phyloP scores from a whole-genome alignment of 2,888 invertebrate genomes.

The Eristalinus sepulchralis region DNA sequence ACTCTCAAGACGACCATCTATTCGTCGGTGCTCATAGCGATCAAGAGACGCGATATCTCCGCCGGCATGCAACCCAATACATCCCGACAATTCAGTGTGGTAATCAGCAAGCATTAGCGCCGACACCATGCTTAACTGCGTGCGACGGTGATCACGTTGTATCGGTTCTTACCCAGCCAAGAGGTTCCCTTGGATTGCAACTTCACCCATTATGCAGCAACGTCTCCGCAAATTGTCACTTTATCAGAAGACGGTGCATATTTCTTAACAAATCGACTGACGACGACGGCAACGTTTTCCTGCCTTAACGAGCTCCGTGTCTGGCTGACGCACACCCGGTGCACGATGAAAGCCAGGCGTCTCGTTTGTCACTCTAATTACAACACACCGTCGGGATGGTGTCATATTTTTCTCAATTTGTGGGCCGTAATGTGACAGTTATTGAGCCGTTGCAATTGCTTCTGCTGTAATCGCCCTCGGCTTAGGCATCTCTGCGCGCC shows the following conservation, averaged over 20 bases:
- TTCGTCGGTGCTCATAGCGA: neutral
- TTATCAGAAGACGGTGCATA: neutral
- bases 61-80: neutral
- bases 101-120: neutral
- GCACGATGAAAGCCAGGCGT: neutral
- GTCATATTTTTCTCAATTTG: slow-evolving; percentile 49
- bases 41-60: neutral
- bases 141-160: neutral
- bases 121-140: neutral
- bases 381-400: slow-evolving; percentile 35
- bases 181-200: no score
- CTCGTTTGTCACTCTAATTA: slow-evolving; percentile 32
- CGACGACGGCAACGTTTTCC: neutral
- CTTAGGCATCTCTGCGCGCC: neutral
- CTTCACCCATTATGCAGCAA: neutral
- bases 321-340: neutral
- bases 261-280: neutral
- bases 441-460: slow-evolving; percentile 18
- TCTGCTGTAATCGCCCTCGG: neutral
- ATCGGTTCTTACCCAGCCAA: neutral
- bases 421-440: slow-evolving; percentile 34
- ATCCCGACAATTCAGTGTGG: neutral
- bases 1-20: neutral
- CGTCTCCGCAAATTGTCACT: neutral
- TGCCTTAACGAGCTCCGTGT: neutral